A percentile compares a stretch with the other conserved stretches of the same genome.
phyloP scores from a whole-genome alignment of 1,140 invertebrate genomes.

The Plodia interpunctella region DNA sequence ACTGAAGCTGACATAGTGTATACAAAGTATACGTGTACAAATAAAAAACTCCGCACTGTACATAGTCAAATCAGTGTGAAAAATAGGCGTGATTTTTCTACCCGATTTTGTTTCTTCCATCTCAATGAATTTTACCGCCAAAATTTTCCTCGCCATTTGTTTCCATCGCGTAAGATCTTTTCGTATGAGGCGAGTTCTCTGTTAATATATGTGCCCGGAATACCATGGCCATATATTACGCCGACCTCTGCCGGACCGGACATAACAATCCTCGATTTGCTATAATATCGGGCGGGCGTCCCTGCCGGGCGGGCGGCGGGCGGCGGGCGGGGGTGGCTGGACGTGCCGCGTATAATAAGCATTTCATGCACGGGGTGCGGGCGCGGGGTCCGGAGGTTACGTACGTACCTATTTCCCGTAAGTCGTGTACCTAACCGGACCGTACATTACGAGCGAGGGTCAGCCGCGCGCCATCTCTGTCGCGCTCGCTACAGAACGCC shows the following conservation, averaged over 20 bases:
- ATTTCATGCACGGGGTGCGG: conserved; percentile 76
- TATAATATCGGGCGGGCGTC: conserved; percentile 73
- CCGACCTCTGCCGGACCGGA: conserved; percentile 75
- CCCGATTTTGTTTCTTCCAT: conserved; percentile 56
- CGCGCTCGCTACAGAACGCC: conserved; percentile 45
- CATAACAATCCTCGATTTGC: conserved; percentile 77
- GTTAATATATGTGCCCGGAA: conserved; percentile 78
- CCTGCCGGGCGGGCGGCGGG: conserved; percentile 39
- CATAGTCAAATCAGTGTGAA: conserved; percentile 43
- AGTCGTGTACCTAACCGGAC: conserved; percentile 77
- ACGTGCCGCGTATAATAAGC: conserved; percentile 79
- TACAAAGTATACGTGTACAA: not conserved
- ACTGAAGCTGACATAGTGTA: not conserved
- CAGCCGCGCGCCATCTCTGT: conserved; percentile 66
- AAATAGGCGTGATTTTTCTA: conserved; percentile 64
- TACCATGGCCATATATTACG: conserved; percentile 77
- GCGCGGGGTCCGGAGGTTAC: conserved; percentile 55
- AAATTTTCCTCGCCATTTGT: conserved; percentile 78
- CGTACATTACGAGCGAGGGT: conserved; percentile 77
- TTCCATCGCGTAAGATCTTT: conserved; percentile 76
- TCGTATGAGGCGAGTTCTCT: conserved; percentile 76
- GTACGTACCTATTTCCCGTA: conserved; percentile 72
- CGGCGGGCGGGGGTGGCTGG: conserved; percentile 46
- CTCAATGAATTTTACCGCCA: conserved; percentile 73
- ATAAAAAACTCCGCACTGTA: conserved; percentile 15